Base-by-base conservation (phyloP, 2,888 invertebrate genomes). In the Macaria liturata region DNA sequence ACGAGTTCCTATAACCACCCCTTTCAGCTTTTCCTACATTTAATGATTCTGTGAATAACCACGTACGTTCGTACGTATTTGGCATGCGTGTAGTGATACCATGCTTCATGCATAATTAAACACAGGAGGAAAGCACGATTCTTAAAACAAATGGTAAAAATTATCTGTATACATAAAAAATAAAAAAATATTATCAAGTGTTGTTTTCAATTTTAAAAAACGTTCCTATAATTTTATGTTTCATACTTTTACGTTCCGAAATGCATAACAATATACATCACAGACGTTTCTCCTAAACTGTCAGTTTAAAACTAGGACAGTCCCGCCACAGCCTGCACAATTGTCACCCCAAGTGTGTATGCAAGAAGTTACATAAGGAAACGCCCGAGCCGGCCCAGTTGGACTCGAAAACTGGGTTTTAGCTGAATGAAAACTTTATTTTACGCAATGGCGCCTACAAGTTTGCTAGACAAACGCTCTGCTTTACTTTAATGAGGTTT, bases 21-120 rank as follows among this genome's bases (percentile, higher is more conserved):
- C 54, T 61, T 65, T 63, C 54, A 65, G 61, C 62, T 68, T 62
- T 62, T 57, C 62, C 66, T 32, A 46, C 48, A 56, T 57, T 56
- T 70, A 69, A 75, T 65, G 63, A 65, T 68, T 66, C 54, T 61
- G 68, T 69, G 59, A 68, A 71, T 66, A 64, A 65, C 54, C 60
- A 37, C 4, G 42, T 48, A 60, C 40, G 34, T 8, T 44, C 20
- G 20, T 20, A 20, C 20, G 20, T 20, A 20, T 20, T 52, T n/a
- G 43, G 55, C 48, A 44, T 44, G 46, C 50, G 32, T 42, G 32
- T 53, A 53, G 57, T 39, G 54, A 46, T n/a, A 47, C 46, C 46
- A 43, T n/a, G 9, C 46, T 42, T 8, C 7, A 6, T 47, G 32
- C 39, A 45, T 37, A 30, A 39, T 45, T 45, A n/a, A 34, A 20